These are phyloP conservation scores for Lacanobia wlatinum DNA, from an alignment of 2,888 invertebrate species.

Conservation along the genomic window DNA sequence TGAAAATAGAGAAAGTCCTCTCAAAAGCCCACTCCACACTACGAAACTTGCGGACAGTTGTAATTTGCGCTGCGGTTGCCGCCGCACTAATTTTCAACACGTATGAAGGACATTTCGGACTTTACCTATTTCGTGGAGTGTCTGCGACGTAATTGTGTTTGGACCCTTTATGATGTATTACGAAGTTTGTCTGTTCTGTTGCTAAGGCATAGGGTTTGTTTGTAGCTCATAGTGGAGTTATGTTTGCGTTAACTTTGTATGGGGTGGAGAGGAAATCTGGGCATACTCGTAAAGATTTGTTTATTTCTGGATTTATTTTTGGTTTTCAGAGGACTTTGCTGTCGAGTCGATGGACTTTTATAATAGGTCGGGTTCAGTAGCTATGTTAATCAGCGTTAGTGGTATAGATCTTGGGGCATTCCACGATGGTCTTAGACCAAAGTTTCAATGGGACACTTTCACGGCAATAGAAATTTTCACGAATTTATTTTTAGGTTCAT, in stretches of 20 bases:
- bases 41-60: slow-evolving; percentile 50
- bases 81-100: slow-evolving; percentile 65
- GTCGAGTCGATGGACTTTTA: no score
- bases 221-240: slow-evolving; percentile 21
- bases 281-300: not conserved
- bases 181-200: slow-evolving; percentile 47
- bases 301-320: not conserved
- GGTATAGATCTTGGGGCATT: no score
- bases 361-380: no score
- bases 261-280: not conserved
- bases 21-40: slow-evolving; percentile 43
- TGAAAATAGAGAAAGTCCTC: not conserved
- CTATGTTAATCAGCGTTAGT: no score
- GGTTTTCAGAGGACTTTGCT: no score
- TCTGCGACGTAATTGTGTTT: slow-evolving; percentile 62
- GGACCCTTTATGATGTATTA: slow-evolving; percentile 53
- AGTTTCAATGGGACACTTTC: no score
- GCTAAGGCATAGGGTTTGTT: slow-evolving; percentile 21
- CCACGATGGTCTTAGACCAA: no score
- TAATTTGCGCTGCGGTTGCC: slow-evolving; percentile 65
- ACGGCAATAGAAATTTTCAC: no score
- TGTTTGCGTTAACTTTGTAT: slow-evolving; percentile 7
- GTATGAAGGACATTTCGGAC: slow-evolving; percentile 65
- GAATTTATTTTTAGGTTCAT: no score
- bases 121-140: slow-evolving; percentile 63